Conservation (phyloP, 1,140 invertebrate species). For the Helicoverpa zea region DNA sequence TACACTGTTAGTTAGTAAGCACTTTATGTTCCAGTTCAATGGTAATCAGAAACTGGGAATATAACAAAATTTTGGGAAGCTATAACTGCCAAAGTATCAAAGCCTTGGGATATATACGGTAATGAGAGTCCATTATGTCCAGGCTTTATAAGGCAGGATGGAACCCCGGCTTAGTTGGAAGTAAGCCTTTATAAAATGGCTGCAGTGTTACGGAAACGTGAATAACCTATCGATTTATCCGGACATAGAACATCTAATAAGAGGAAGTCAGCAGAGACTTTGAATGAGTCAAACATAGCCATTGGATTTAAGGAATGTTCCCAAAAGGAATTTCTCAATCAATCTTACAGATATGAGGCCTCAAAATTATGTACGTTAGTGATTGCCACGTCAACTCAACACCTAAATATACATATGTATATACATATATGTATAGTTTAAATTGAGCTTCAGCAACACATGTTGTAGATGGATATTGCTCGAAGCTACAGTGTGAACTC, state of each 20-base stretch:
- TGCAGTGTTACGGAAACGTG: too few relatives aligned
- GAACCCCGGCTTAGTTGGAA: too few relatives aligned
- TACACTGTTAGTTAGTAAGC: constrained; percentile 28
- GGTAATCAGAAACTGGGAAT: background rate
- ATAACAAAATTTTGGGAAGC: background rate
- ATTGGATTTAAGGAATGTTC: too few relatives aligned
- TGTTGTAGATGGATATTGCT: constrained; percentile 20
- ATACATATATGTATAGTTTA: background rate
- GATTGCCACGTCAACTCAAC: background rate
- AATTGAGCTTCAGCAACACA: constrained; percentile 5
- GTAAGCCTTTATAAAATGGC: too few relatives aligned
- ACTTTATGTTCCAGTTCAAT: constrained; percentile 24
- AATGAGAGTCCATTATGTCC: background rate
- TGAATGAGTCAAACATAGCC: too few relatives aligned
- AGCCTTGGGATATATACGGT: too few relatives aligned
- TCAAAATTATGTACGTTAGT: background rate
- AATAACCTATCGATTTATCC: background rate
- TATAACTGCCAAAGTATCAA: too few relatives aligned
- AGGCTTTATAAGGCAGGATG: too few relatives aligned
- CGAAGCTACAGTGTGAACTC: background rate
- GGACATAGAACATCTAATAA: background rate
- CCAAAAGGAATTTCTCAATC: too few relatives aligned
- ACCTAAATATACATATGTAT: background rate
- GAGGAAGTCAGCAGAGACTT: background rate
- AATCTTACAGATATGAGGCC: too few relatives aligned